Base-by-base conservation (phyloP, 2,888 invertebrate species). In the Monopis laevigella region DNA sequence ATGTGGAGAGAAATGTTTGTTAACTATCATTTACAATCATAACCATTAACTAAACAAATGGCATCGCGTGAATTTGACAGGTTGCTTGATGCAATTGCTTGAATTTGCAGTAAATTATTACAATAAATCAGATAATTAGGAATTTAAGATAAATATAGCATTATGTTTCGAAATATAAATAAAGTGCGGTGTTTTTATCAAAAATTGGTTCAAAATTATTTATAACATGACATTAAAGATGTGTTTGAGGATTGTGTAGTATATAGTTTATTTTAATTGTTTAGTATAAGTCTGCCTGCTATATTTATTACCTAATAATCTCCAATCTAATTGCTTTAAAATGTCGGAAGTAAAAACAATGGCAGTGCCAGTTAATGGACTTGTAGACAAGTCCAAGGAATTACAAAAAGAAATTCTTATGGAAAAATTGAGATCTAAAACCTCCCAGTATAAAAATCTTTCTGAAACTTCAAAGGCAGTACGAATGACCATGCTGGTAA, bases 351-450 rank as follows among this genome's bases (percentile, higher is more conserved):
- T 45, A 44, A 73, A 62, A 53, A 46, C 61, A 48, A 48, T 62
- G 50, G 48, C 56, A 43, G 72, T 78, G 75, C 59, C 62, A 46
- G 48, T 59, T 39, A 70, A 59, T 48, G 69, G 64, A 34, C 53
- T 73, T 39, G 51, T 73, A 40, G 75, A 80, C 49, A 80, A 80
- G 56, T 77, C 77, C 21, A 75, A 75, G 47, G 80, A 80, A 50
- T 70, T 81, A 40, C 92, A 93, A 65, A 86, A 91, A 77, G 92
- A 94, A 68, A 85, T 93, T 45, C 81, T 96, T 46, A 96, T 97
- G 95, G 96, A 96, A 64, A 92, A 92, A 61, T 77, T 97, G 40
- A 86, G 95, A 43, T 90, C 92, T 30, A 93, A 94, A 77, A 85
- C 89, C 46, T 84, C 87, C 40, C 92, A 92, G 51, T 88, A 87